Evolutionary conservation across 2,797 vertebrate genomes (phyloP), one percentile per base, ranked within the genome.

Genomic region (Furcifer pardalis): DNA sequence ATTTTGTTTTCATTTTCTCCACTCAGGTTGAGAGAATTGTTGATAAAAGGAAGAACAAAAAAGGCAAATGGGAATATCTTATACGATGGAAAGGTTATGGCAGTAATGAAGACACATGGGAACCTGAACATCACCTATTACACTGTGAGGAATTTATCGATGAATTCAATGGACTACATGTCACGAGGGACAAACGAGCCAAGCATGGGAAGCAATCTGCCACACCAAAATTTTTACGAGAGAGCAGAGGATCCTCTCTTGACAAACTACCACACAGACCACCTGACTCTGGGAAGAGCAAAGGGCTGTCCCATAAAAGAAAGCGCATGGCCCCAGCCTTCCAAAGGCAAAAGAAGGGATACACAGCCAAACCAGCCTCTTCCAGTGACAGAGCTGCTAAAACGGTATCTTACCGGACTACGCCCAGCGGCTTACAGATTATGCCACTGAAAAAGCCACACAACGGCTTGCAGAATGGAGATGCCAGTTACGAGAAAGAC

Each of bases 81-180:
- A 99, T 99, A 88, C 96, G 98, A 81, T 99, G 98, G 98, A 99
- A 99, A 95, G 98, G 98, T 76, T 99, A 99, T 0, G 98, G 98
- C 73, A 98, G 98, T 93, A 97, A 98, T 0, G 98, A 98, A 93
- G 98, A 99, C 94, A 99, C 98, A 0, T 99, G 98, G 98, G 98
- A 99, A 92, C 98, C 98, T 0, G 98, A 99, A 82, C 96, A 99
- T 84, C 98, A 99, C 88, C 96, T 99, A 5, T 95, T 98, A 82
- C 98, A 99, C 95, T 99, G 98, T 76, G 98, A 99, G 94, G 98
- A 99, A 92, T 99, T 99, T 88, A 99, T 99, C 1, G 97, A 99
- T 46, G 97, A 98, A 94, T 99, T 99, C 95, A 98, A 99, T 74
- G 97, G 97, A 94, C 96, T 98, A 40, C 97, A 95, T 0, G 79